These are phyloP conservation scores for Helobdella robusta DNA, from an alignment of 2,888 invertebrate genomes.

Conservation along the genomic window DNA sequence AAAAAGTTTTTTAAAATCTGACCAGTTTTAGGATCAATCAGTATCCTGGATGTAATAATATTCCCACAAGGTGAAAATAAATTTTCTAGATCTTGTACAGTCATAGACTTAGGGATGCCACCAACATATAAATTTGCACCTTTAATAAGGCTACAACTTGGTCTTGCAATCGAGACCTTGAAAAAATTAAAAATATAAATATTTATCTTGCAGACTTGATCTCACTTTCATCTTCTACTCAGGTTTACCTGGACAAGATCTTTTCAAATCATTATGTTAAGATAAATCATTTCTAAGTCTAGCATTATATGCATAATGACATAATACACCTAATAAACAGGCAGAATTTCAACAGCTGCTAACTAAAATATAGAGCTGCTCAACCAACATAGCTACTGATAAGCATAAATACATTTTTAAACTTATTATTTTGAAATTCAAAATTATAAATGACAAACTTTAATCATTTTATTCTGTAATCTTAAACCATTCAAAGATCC, in stretches of 20 bases:
- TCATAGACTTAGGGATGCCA: constrained; percentile 50
- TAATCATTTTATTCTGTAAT: constrained; percentile 21
- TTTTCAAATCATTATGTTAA: no score
- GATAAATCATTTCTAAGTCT: no score
- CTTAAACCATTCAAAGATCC: constrained; percentile 16
- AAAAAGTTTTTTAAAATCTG: neutral
- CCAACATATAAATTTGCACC: constrained; percentile 51
- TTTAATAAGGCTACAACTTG: constrained; percentile 51
- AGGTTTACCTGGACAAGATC: no score
- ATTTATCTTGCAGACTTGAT: no score
- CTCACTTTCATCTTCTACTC: no score
- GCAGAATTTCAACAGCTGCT: no score
- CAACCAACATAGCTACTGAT: no score
- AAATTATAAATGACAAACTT: constrained; percentile 11
- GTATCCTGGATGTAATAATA: constrained; percentile 51
- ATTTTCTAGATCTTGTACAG: constrained; percentile 50
- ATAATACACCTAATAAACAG: no score
- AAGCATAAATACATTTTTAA: no score
- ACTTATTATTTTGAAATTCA: no score
- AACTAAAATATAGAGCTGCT: no score
- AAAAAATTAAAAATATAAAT: constrained; percentile 33
- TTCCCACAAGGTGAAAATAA: constrained; percentile 49
- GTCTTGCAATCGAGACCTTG: constrained; percentile 51
- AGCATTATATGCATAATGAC: no score
- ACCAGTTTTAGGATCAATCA: constrained; percentile 50